Base-by-base conservation (phyloP, 2,113 vertebrate genomes). In the Colaptes auratus region DNA sequence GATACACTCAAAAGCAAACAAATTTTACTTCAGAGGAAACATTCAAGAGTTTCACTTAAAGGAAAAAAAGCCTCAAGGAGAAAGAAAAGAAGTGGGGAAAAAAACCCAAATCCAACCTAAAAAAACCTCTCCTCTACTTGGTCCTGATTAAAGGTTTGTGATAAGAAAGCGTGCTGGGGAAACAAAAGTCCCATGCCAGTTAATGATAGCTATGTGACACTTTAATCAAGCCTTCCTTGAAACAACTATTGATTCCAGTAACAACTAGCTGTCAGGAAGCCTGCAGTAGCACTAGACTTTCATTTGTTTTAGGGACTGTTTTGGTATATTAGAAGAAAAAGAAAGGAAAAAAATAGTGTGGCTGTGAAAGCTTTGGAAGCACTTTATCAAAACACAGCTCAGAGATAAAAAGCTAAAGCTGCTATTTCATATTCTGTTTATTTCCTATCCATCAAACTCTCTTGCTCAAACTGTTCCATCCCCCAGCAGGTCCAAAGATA, bases 171-270 rank as follows among this genome's bases (percentile, higher is more conserved):
- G 52, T 48, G 36, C 52, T 71, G 53, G 50, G 82, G 91, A 86
- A 95, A 92, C 36, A 80, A 12, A 92, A 86, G 91, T 92, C 94
- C 80, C 60, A 50, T 92, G 70, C 23, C 48, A 88, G 64, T 92
- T 88, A 88, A 80, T 78, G 60, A 27, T 27, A 76, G 50, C 61
- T 91, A 70, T 48, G 69, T 39, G 53, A 82, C 76, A 88, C 64
- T 79, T 82, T 31, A 92, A 74, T 86, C 56, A 82, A 90, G 55
- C 59, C 61, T 78, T 80, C 39, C 53, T 90, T 83, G 36, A 94
- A 95, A 84, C 82, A 86, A 44, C n/a, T 50, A 23, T 33, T 86
- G 72, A 72, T 58, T 87, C 56, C 61, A 61, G 69, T 71, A 94
- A 89, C 42, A 67, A n/a, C 53, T 58, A 86, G 33, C n/a, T 75